phyloP scores from a whole-genome alignment of 1,140 invertebrate genomes.

The Drosophila fuyamai region DNA sequence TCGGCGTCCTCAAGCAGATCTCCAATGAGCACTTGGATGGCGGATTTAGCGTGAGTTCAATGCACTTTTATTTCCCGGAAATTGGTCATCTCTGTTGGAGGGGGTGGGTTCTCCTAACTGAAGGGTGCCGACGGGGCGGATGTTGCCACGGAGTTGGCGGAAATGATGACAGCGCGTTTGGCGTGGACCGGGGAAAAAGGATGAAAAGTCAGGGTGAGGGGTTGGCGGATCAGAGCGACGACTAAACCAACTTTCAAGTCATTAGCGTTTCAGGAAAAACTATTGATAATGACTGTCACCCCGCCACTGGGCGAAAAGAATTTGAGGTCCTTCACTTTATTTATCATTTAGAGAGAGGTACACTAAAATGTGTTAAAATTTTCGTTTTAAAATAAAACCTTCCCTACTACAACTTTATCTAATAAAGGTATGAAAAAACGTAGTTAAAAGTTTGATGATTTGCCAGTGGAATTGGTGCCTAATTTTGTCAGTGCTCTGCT shows the following conservation, averaged over 20 bases:
- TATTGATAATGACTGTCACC: slow-evolving; percentile 45
- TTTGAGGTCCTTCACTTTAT: too few relatives aligned
- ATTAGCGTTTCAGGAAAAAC: slow-evolving; percentile 52
- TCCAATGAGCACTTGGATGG: slow-evolving; percentile 81
- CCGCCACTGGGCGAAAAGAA: neutral
- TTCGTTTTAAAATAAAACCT: too few relatives aligned
- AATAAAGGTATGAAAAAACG: too few relatives aligned
- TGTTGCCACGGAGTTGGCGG: slow-evolving; percentile 66
- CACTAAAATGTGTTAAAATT: too few relatives aligned
- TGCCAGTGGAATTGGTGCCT: neutral
- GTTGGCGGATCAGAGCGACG: neutral
- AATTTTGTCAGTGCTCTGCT: slow-evolving; percentile 7
- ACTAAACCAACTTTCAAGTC: slow-evolving; percentile 51
- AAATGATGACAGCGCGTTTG: slow-evolving; percentile 57
- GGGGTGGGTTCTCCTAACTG: slow-evolving; percentile 29
- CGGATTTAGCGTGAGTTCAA: slow-evolving; percentile 90
- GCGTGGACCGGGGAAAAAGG: neutral
- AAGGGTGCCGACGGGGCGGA: slow-evolving; percentile 50
- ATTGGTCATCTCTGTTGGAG: slow-evolving; percentile 35
- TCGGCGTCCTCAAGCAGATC: slow-evolving; percentile 92
- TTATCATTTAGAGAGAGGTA: too few relatives aligned
- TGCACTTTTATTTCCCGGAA: slow-evolving; percentile 52
- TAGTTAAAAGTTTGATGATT: neutral
- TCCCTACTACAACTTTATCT: too few relatives aligned
- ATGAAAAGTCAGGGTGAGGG: slow-evolving; percentile 1